These are phyloP conservation scores for Porphyrio hochstetteri DNA, from an alignment of 2,113 vertebrate genomes.

Conservation along the genomic window DNA sequence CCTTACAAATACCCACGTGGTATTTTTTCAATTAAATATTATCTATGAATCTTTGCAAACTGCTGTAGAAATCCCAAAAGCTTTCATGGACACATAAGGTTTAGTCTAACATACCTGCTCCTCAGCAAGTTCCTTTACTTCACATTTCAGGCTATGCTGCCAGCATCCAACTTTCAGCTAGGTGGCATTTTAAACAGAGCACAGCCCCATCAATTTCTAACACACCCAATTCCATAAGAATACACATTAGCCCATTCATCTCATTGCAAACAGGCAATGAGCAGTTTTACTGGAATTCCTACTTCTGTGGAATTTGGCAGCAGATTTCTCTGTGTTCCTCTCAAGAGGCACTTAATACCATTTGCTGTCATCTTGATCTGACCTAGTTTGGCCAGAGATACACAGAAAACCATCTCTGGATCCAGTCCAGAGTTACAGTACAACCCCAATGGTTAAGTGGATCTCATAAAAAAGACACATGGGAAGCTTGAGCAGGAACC, in stretches of 20 bases:
- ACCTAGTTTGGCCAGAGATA: not conserved
- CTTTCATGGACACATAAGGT: not conserved
- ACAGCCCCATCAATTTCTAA: not conserved
- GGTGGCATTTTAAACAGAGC: not conserved
- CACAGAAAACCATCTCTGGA: not conserved
- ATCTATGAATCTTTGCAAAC: not conserved
- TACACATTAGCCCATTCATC: not conserved
- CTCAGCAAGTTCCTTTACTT: not conserved
- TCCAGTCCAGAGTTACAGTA: not conserved
- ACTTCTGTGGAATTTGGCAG: not conserved
- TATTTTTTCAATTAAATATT: not conserved
- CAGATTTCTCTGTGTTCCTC: not conserved
- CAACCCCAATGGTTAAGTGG: not conserved
- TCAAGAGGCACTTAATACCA: not conserved
- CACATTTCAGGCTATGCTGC: fast-evolving
- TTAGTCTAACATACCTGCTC: not conserved
- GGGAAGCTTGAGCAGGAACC: not conserved
- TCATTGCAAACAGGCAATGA: not conserved
- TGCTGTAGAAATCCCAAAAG: not conserved
- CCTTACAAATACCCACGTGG: not conserved
- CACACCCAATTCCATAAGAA: not conserved
- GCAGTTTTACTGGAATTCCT: not conserved
- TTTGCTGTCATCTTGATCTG: not conserved
- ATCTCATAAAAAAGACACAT: not conserved
- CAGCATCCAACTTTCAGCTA: not conserved